These are phyloP conservation scores for Pristionchus entomophagus DNA, from an alignment of 2,888 invertebrate genomes.

Conservation along the genomic window DNA sequence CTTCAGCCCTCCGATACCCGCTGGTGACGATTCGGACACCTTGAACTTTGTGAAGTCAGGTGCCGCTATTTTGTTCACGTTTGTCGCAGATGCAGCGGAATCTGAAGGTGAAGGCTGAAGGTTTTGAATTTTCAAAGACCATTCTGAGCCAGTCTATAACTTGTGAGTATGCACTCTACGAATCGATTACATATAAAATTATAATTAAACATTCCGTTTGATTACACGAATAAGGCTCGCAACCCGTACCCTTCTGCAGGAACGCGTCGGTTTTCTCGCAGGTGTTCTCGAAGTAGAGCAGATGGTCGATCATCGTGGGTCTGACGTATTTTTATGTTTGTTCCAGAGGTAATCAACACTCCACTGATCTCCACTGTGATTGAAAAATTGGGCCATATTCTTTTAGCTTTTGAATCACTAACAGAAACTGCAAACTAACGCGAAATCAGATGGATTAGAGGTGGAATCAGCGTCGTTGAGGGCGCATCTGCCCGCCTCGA, in stretches of 20 bases:
- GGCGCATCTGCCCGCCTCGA: background rate
- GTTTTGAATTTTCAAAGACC: too few species aligned
- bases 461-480: conserved; percentile 44
- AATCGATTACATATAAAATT: background rate
- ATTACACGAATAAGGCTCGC: background rate
- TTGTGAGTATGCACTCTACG: too few species aligned
- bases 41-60: background rate
- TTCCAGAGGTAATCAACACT: too few species aligned
- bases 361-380: too few species aligned
- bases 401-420: too few species aligned
- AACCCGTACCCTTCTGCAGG: conserved; percentile 37
- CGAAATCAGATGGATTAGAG: conserved; percentile 25
- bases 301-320: conserved; percentile 59
- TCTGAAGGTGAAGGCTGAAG: too few species aligned
- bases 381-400: too few species aligned
- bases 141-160: too few species aligned
- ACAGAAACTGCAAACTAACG: background rate
- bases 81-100: background rate
- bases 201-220: background rate
- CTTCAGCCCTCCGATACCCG: conserved; percentile 28
- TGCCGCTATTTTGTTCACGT: conserved; percentile 9
- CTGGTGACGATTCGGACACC: background rate
- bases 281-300: conserved; percentile 73
- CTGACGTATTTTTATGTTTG: too few species aligned
- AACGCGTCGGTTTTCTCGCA: conserved; percentile 51